Evolutionary conservation across 2,888 invertebrate species (phyloP).

Genomic region (Thymelicus lineola): DNA sequence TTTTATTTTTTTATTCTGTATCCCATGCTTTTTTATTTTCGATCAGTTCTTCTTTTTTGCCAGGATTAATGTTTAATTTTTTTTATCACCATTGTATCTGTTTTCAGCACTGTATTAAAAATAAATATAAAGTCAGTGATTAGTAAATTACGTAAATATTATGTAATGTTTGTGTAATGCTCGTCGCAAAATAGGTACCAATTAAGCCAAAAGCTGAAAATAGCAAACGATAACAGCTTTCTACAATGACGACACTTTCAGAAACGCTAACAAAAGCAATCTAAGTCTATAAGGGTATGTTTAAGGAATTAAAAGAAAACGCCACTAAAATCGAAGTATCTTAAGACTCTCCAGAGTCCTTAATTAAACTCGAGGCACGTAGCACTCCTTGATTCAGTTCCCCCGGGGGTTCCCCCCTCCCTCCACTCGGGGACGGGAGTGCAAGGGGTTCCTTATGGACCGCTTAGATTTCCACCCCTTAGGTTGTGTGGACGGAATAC

Average conservation of each 20-base stretch:
- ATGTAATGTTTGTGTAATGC: too few relatives aligned
- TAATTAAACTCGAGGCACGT: slow-evolving; percentile 84
- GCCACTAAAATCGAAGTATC: slow-evolving; percentile 82
- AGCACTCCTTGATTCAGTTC: slow-evolving; percentile 83
- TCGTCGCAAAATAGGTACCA: too few relatives aligned
- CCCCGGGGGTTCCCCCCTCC: slow-evolving; percentile 62
- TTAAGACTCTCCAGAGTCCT: slow-evolving; percentile 73
- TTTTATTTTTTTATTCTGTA: slow-evolving; percentile 11
- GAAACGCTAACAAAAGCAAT: slow-evolving; percentile 27
- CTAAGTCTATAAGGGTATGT: slow-evolving; percentile 32
- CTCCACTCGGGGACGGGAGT: slow-evolving; percentile 55
- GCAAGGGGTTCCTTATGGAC: slow-evolving; percentile 75
- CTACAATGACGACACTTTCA: slow-evolving; percentile 6
- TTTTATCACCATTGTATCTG: too few relatives aligned
- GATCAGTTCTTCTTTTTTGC: too few relatives aligned
- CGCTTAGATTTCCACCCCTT: slow-evolving; percentile 83
- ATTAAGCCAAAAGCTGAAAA: not conserved
- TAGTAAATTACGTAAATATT: too few relatives aligned
- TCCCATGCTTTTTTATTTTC: not conserved
- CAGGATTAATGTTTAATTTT: too few relatives aligned
- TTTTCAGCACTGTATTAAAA: too few relatives aligned
- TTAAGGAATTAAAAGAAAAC: slow-evolving; percentile 72
- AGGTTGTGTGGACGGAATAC: slow-evolving; percentile 81
- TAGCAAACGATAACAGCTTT: slow-evolving; percentile 11
- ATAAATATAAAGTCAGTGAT: too few relatives aligned